phyloP scores from a whole-genome alignment of 2,888 invertebrate genomes.

The Neoaliturus tenellus region DNA sequence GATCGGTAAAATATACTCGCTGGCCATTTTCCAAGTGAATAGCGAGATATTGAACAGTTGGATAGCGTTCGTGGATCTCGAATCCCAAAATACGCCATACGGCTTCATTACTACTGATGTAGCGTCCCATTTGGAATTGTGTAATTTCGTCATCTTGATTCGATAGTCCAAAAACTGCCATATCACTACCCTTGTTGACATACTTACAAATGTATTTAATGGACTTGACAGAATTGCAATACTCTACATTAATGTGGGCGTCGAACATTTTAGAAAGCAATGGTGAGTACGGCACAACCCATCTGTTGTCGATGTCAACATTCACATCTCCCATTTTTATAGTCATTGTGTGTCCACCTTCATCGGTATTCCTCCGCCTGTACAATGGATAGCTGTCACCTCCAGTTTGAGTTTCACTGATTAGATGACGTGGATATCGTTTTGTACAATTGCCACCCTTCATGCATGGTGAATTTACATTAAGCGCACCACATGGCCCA shows the following conservation, averaged over 20 bases:
- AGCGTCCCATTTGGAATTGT: slow-evolving; percentile 64
- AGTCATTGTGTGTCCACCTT: slow-evolving; percentile 53
- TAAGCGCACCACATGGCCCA: slow-evolving; percentile 66
- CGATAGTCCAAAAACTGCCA: slow-evolving; percentile 49
- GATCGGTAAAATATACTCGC: slow-evolving; percentile 64
- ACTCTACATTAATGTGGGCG: slow-evolving; percentile 65
- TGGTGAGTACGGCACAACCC: slow-evolving; percentile 54
- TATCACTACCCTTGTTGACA: slow-evolving; percentile 65
- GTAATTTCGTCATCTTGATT: slow-evolving; percentile 62
- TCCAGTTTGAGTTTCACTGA: slow-evolving; percentile 63
- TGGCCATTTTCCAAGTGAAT: slow-evolving; percentile 66
- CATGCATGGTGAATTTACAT: slow-evolving; percentile 67
- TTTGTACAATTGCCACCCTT: slow-evolving; percentile 66
- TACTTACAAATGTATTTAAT: slow-evolving; percentile 65
- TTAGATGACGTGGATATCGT: slow-evolving; percentile 62
- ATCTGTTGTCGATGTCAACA: slow-evolving; percentile 63
- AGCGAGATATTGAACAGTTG: slow-evolving; percentile 24
- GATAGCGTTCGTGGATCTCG: slow-evolving; percentile 35
- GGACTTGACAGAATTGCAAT: slow-evolving; percentile 64
- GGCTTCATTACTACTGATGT: slow-evolving; percentile 58
- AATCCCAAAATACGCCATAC: slow-evolving; percentile 63
- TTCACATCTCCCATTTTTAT: neutral
- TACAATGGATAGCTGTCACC: slow-evolving; percentile 68
- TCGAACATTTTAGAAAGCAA: slow-evolving; percentile 44
- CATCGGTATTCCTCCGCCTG: slow-evolving; percentile 63